phyloP scores from a whole-genome alignment of 2,888 invertebrate genomes.

The Nomada ferruginata region DNA sequence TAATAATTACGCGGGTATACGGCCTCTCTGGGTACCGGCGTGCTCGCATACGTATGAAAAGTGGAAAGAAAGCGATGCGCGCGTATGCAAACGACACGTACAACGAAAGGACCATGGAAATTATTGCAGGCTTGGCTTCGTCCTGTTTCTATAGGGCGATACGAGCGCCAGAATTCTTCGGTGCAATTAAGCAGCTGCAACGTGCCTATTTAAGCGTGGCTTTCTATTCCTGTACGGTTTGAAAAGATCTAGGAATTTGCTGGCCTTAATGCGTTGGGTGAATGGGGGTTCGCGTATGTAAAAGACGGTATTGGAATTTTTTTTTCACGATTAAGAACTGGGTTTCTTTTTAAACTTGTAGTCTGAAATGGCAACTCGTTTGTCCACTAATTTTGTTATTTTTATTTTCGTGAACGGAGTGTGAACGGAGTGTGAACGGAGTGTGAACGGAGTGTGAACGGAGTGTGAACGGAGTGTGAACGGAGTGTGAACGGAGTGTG shows the following conservation, averaged over 20 bases:
- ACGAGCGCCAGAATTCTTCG: constrained; percentile 7
- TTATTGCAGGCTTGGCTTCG: constrained; percentile 9
- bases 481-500: too few relatives aligned
- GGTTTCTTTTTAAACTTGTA: background rate
- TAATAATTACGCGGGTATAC: constrained; percentile 58
- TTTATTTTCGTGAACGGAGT: too few relatives aligned
- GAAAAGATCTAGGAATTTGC: constrained; percentile 3
- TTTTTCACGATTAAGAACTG: background rate
- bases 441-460: too few relatives aligned
- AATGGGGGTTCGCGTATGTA: background rate
- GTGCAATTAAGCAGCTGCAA: constrained; percentile 12
- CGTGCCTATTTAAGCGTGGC: constrained; percentile 15
- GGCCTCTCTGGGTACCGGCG: background rate
- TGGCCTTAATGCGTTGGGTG: background rate
- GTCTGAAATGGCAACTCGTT: too few relatives aligned
- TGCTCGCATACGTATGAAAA: background rate
- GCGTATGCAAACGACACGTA: background rate
- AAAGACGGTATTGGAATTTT: too few relatives aligned
- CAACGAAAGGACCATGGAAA: background rate
- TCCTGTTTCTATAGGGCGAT: background rate
- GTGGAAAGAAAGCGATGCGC: constrained; percentile 17
- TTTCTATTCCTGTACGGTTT: background rate
- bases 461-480: too few relatives aligned
- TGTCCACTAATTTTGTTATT: too few relatives aligned
- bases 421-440: too few relatives aligned